These are phyloP conservation scores for Philaethria dido DNA, from an alignment of 2,888 invertebrate genomes.

Conservation along the genomic window DNA sequence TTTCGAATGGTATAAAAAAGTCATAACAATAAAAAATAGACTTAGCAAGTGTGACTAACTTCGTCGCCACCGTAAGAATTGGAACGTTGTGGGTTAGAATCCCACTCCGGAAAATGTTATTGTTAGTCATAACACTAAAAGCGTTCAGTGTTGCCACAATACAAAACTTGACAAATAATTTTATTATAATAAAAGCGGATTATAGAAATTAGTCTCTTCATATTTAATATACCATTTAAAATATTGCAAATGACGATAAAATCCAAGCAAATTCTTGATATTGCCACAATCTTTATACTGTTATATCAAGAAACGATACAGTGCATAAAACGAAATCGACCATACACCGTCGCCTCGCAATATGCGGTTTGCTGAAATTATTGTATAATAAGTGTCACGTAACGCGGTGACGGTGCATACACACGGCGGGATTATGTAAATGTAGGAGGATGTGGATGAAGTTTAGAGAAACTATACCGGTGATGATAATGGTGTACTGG, in stretches of 20 bases:
- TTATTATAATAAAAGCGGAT: no score
- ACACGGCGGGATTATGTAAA: conserved; percentile 47
- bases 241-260: background rate
- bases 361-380: conserved; percentile 43
- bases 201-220: no score
- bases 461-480: conserved; percentile 42
- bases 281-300: conserved; percentile 2
- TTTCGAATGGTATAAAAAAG: no score
- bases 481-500: conserved; percentile 39
- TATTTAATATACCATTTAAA: no score
- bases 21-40: no score
- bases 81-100: no score
- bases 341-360: conserved; percentile 40
- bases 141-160: no score
- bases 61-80: no score
- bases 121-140: no score
- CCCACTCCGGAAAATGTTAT: no score
- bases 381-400: conserved; percentile 44
- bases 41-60: no score
- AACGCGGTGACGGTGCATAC: conserved; percentile 45
- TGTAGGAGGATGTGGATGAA: conserved; percentile 43
- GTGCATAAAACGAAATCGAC: conserved; percentile 34
- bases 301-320: conserved; percentile 26
- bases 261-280: background rate
- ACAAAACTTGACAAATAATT: no score